Evolutionary conservation across 2,888 invertebrate genomes (phyloP).

Genomic region (Apotomis turbidana): DNA sequence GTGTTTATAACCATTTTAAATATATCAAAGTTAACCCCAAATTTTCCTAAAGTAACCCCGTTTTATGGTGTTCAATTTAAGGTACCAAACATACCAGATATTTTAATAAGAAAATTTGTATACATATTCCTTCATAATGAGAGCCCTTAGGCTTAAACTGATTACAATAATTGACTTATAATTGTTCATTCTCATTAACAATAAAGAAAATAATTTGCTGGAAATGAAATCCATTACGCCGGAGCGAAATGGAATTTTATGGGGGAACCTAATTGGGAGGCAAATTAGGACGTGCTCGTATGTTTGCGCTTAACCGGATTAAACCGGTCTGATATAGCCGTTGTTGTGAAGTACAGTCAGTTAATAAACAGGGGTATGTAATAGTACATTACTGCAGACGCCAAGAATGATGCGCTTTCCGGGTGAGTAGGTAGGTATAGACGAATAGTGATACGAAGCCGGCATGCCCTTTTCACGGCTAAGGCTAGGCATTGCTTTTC

Average conservation of each 20-base stretch:
- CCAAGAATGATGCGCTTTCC: too few relatives aligned
- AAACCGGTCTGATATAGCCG: conserved; percentile 4
- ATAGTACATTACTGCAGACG: too few relatives aligned
- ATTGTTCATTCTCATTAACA: conserved; percentile 24
- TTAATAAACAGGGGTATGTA: too few relatives aligned
- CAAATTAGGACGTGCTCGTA: conserved; percentile 24
- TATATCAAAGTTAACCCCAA: too few relatives aligned
- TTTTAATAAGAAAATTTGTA: not conserved
- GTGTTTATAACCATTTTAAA: too few relatives aligned
- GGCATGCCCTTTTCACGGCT: too few relatives aligned
- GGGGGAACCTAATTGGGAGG: conserved; percentile 17
- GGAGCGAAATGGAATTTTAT: conserved; percentile 29
- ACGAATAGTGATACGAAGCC: too few relatives aligned
- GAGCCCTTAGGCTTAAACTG: not conserved
- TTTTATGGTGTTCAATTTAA: too few relatives aligned
- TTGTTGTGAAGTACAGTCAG: not conserved
- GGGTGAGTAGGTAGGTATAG: too few relatives aligned
- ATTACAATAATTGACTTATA: conserved; percentile 11
- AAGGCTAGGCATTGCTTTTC: too few relatives aligned
- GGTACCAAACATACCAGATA: not conserved
- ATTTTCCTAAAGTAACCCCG: too few relatives aligned
- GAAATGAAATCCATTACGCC: conserved; percentile 28
- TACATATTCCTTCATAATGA: not conserved
- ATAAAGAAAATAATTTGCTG: conserved; percentile 25
- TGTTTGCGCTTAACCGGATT: conserved; percentile 28